Evolutionary conservation across 2,888 invertebrate genomes (phyloP).

Genomic region (Heterodera filipjevi): DNA sequence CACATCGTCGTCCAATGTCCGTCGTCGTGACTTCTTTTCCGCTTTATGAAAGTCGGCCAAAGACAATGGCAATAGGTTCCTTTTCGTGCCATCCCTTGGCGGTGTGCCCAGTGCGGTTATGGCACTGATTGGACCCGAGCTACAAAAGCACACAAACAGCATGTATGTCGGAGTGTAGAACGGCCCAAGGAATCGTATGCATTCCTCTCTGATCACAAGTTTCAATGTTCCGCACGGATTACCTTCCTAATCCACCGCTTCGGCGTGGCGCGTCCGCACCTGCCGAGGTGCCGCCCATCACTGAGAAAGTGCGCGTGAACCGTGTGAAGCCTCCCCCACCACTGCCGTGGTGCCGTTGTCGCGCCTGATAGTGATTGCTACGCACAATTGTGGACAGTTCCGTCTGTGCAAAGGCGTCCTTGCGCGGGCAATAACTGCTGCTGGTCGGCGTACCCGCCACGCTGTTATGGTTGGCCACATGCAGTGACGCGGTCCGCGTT

Average conservation of each 20-base stretch:
- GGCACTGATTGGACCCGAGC: neutral
- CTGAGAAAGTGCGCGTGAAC: constrained; percentile 60
- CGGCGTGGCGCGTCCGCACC: constrained; percentile 20
- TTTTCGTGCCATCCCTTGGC: constrained; percentile 9
- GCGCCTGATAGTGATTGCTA: neutral
- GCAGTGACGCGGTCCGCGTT: constrained; percentile 48
- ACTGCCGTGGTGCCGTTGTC: neutral
- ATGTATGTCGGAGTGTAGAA: too few species aligned
- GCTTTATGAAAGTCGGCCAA: neutral
- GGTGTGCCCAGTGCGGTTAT: neutral
- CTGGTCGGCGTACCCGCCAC: constrained; percentile 11
- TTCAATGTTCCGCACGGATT: too few species aligned
- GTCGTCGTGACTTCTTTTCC: constrained; percentile 42
- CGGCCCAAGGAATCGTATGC: too few species aligned
- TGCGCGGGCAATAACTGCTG: constrained; percentile 9
- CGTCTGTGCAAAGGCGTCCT: constrained; percentile 19
- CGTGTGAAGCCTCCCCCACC: constrained; percentile 26
- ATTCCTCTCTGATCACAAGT: too few species aligned
- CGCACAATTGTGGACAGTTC: constrained; percentile 24
- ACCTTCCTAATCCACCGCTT: neutral
- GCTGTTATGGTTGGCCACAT: constrained; percentile 46
- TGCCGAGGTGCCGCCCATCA: constrained; percentile 41
- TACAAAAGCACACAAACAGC: too few species aligned
- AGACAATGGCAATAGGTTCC: neutral
- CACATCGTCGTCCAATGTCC: constrained; percentile 63